Percentiles rank a stretch among this genome's conserved stretches.
phyloP scores from a whole-genome alignment of 2,113 vertebrate species.

The Hystrix brachyura region DNA sequence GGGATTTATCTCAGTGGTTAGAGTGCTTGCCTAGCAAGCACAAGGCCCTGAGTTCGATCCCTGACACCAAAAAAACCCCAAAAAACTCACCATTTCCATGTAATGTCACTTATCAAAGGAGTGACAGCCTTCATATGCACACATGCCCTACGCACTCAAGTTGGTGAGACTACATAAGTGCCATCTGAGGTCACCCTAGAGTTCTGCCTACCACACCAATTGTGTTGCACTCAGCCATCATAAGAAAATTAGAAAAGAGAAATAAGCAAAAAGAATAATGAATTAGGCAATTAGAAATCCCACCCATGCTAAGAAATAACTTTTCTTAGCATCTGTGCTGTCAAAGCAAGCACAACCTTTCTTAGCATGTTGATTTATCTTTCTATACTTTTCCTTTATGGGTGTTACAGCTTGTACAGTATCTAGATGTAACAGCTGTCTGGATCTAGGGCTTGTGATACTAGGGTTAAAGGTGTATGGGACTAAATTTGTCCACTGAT shows the following conservation, averaged over 20 bases:
- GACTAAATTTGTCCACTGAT: neutral
- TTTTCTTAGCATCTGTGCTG: neutral
- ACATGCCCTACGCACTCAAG: neutral
- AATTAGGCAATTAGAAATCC: constrained; percentile 18
- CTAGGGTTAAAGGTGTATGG: neutral
- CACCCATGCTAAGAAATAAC: too few relatives aligned
- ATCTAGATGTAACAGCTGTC: neutral
- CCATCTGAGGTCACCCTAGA: neutral
- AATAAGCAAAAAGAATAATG: constrained; percentile 30
- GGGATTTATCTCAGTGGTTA: too few relatives aligned
- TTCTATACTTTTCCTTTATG: neutral
- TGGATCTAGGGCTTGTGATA: neutral
- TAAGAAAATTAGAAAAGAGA: neutral
- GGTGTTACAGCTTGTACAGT: neutral
- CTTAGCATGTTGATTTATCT: constrained; percentile 4
- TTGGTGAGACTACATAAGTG: neutral
- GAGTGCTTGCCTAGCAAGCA: too few relatives aligned
- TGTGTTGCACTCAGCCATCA: neutral
- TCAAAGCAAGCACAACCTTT: neutral
- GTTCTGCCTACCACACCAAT: neutral
- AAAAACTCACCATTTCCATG: neutral
- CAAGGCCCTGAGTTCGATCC: too few relatives aligned
- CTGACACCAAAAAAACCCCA: neutral
- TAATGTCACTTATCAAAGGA: neutral
- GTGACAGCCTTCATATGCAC: neutral